These are phyloP conservation scores for Coecobrya sp. DNA, from an alignment of 2,888 invertebrate species.

Conservation along the genomic window DNA sequence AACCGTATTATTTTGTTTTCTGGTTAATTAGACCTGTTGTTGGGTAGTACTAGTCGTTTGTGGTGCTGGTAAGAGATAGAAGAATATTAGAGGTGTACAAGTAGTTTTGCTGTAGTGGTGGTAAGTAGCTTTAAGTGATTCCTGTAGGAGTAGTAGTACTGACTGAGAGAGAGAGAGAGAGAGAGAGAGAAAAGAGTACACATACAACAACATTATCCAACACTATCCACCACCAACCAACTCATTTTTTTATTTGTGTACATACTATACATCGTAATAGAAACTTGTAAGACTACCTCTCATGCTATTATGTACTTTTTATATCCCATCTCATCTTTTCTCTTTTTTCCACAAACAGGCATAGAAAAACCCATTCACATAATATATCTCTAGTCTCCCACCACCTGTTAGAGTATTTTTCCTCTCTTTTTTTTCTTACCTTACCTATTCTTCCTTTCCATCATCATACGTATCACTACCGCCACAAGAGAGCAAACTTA, in stretches of 20 bases:
- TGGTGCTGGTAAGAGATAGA: neutral
- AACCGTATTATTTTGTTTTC: constrained; percentile 71
- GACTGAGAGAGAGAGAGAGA: no score
- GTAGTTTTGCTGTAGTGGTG: neutral
- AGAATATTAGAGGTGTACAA: neutral
- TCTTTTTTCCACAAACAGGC: neutral
- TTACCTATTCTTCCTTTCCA: neutral
- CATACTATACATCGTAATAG: neutral
- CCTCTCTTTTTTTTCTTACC: neutral
- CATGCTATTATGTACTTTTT: neutral
- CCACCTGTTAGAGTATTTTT: constrained; percentile 75
- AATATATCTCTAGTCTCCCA: constrained; percentile 1
- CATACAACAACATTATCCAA: constrained; percentile 9
- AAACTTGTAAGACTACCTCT: no score
- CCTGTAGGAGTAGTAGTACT: neutral
- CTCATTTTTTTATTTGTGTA: neutral
- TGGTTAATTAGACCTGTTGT: constrained; percentile 80
- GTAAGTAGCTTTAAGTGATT: constrained; percentile 49
- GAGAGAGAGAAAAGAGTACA: neutral
- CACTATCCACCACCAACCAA: neutral
- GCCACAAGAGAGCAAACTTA: neutral
- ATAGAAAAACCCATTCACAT: neutral
- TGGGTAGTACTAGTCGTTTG: neutral
- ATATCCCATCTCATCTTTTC: constrained; percentile 12
- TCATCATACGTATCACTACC: neutral